Percentiles rank a stretch among this genome's conserved stretches.
phyloP scores from a whole-genome alignment of 2,797 vertebrate genomes.

The Phylloscopus collybita region DNA sequence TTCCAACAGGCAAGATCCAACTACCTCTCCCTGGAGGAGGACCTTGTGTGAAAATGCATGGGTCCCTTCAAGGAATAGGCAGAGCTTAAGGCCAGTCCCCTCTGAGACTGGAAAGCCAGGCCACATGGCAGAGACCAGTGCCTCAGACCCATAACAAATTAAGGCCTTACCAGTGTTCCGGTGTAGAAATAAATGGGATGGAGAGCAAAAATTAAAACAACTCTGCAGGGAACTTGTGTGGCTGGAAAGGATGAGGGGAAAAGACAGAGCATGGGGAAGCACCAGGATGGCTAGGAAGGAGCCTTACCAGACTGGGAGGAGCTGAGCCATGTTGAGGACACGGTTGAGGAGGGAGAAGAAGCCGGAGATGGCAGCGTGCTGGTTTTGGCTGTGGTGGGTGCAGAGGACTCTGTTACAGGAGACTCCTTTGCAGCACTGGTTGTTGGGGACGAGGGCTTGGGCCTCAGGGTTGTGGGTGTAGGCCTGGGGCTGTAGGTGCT shows the following conservation, averaged over 20 bases:
- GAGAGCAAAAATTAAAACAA: background rate
- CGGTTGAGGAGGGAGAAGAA: rapidly evolving
- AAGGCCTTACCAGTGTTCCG: too few relatives aligned
- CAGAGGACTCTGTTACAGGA: background rate
- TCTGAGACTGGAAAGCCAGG: too few relatives aligned
- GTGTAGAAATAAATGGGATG: too few relatives aligned
- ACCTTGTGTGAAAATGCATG: too few relatives aligned
- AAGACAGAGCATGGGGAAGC: background rate
- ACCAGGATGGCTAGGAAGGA: rapidly evolving
- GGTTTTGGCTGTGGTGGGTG: background rate
- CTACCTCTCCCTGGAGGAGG: background rate
- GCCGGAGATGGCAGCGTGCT: rapidly evolving
- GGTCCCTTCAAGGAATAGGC: too few relatives aligned
- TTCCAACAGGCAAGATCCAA: too few relatives aligned
- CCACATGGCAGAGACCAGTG: too few relatives aligned
- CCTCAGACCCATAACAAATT: too few relatives aligned
- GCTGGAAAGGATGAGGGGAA: background rate
- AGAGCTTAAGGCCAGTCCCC: too few relatives aligned
- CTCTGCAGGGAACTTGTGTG: too few relatives aligned
- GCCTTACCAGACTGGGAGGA: background rate
- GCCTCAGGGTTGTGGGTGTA: background rate
- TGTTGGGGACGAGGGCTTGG: background rate
- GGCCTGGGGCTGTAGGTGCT: background rate
- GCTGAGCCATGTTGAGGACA: background rate
- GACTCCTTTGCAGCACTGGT: background rate